A percentile compares a stretch with the other conserved stretches of the same genome.
Evolutionary conservation across 2,797 vertebrate species (phyloP).

Genomic region (Champsocephalus gunnari): DNA sequence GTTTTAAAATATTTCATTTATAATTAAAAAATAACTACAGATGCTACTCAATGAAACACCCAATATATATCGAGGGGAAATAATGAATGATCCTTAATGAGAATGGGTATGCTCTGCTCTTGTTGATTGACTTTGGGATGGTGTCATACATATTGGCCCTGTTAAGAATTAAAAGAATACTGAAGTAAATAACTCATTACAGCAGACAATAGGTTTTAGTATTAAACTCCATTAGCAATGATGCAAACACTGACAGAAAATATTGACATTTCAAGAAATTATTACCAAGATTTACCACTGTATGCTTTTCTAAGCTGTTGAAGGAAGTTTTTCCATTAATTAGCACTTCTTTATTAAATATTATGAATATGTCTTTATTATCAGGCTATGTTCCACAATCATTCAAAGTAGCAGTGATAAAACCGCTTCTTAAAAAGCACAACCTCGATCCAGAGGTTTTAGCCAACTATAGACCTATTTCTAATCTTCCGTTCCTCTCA

Average conservation of each 20-base stretch:
- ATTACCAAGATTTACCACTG: slow-evolving; percentile 22
- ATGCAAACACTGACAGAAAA: slow-evolving; percentile 11
- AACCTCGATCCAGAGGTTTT: too few relatives aligned
- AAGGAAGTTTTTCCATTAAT: too few relatives aligned
- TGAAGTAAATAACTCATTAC: slow-evolving; percentile 8
- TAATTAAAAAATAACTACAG: neutral
- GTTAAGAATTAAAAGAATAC: slow-evolving; percentile 4
- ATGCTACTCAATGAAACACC: neutral
- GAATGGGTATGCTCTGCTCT: neutral
- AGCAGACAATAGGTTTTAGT: slow-evolving; percentile 16
- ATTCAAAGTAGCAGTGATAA: too few relatives aligned
- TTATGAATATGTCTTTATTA: too few relatives aligned
- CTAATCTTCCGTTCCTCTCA: too few relatives aligned
- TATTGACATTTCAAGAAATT: slow-evolving; percentile 13
- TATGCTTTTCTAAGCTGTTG: slow-evolving; percentile 5
- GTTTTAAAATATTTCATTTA: neutral
- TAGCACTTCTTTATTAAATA: too few relatives aligned
- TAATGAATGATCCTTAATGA: neutral
- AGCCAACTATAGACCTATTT: too few relatives aligned
- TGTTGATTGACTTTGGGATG: neutral
- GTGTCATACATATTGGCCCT: neutral
- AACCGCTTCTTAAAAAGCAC: too few relatives aligned
- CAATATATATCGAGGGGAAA: neutral
- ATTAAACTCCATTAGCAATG: slow-evolving; percentile 29
- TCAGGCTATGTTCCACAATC: too few relatives aligned